Base-by-base conservation (phyloP, 2,113 vertebrate genomes). In the Lipophrys pholis region DNA sequence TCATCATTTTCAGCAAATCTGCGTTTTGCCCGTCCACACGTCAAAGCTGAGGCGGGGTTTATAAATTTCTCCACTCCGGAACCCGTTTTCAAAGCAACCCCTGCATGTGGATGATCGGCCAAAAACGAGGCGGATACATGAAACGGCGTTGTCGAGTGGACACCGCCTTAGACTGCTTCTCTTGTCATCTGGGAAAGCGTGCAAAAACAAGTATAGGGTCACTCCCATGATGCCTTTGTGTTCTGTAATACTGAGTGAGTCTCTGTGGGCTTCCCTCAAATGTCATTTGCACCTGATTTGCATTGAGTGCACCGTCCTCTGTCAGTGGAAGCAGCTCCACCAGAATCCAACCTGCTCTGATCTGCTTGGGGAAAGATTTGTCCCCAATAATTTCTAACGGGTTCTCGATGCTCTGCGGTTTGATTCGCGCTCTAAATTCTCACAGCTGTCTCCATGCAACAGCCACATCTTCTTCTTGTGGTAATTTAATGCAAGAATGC, bases 401-500 rank as follows among this genome's bases (percentile, higher is more conserved):
- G 21, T 30, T 30, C 21, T 30, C 21, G 21, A 4, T 30, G 21
- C 21, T 30, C 41, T 42, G 41, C 8, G 5, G 40, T 6, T 5
- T 8, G 35, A 57, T 65, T 77, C 36, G 39, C 66, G 42, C 36
- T 56, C 39, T 48, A 51, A 39, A 38, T 21, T 11, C 14, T 54
- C 10, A 15, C 38, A 11, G 40, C 39, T 70, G 42, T 73, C 1
- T 2, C 68, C 7, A 10, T 30, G 14, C 11, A 15, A 45, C 45
- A 7, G 41, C 35, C 52, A 40, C 7, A 39, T 55, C 11, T 74
- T 71, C 11, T 74, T 71, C 16, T 64, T 16, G 11, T 69, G 78
- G 42, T 80, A 73, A 81, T 81, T 73, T 50, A 68, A 81, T 74
- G 56, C 78, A 67, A 74, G 83, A 87, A 82, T 89, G 61, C 38